Base-by-base conservation (phyloP, 1,140 invertebrate species). In the Drosophila rhopaloa region DNA sequence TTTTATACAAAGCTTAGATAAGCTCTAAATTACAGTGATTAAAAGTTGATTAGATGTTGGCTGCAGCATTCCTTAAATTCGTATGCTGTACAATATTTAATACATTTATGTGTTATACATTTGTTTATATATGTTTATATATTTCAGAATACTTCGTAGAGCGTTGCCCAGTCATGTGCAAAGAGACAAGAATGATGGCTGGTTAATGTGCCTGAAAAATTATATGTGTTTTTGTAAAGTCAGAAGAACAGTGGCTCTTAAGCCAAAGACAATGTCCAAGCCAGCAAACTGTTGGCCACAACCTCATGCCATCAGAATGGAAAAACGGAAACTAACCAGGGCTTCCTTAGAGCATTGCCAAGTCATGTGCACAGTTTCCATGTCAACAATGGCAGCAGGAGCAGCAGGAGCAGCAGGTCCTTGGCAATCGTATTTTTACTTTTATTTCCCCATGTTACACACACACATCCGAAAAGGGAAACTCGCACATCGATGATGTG, bases 401-500 rank as follows among this genome's bases (percentile, higher is more conserved):
- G 24, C 59, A 61, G 51, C 8, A 40, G 19, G 32, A 40, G 32
- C n/a, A 38, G 2, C 19, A 35, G 27, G 60, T 44, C 54, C 53
- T 32, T 24, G 54, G n/a, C 62, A 66, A 46, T 63, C 37, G 35
- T 50, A 38, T 62, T 63, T 35, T 35, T 27, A 63, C 46, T 50
- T 63, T 63, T 44, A 70, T 46, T 47, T 24, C 14, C 10, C 44
- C 51, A 51, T 58, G 63, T 46, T 55, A 57, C 3, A 27, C n/a
- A 59, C 48, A 32, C 11, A 10, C 7, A 38, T 14, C 14, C 5
- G 38, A 10, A 19, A 8, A 7, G 9, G 16, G 3, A 35, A 4
- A 27, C 24, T 46, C 40, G 58, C 44, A 62, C 58, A 54, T 74
- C 41, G 66, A 79, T 76, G 61, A 79, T 84, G 76, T 79, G 72